phyloP scores from a whole-genome alignment of 92 coral and sea anemone species.

The Pocillopora meandrina region DNA sequence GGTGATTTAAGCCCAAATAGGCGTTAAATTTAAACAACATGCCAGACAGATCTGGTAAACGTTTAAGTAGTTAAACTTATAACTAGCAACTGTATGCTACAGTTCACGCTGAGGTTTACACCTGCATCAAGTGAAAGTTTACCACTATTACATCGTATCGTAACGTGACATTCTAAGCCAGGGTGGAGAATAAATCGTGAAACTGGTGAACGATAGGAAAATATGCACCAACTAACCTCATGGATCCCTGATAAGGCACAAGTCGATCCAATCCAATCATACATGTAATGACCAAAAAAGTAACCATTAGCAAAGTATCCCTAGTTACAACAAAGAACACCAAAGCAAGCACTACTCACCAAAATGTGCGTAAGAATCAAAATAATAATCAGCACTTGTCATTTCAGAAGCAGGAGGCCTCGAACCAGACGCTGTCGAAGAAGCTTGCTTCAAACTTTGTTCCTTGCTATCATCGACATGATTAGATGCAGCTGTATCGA shows the following conservation, averaged over 20 bases:
- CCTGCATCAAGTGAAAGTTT: no score
- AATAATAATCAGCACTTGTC: constrained; percentile 99
- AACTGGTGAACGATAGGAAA: not conserved
- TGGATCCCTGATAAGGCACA: constrained; percentile 27
- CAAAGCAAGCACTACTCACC: constrained; percentile 61
- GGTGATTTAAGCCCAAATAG: no score
- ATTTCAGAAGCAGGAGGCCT: constrained; percentile 74
- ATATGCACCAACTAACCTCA: constrained; percentile 13
- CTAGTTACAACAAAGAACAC: not conserved
- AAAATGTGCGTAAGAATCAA: constrained; percentile 97
- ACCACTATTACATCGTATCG: no score
- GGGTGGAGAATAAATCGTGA: not conserved
- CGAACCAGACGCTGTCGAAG: constrained; percentile 33
- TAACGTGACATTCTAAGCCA: not conserved
- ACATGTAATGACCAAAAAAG: constrained; percentile 1
- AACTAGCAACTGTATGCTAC: no score
- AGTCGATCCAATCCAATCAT: constrained; percentile 2
- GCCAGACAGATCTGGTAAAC: no score
- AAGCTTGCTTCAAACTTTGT: constrained; percentile 35
- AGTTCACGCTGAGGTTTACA: no score
- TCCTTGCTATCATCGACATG: constrained; percentile 42
- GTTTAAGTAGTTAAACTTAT: no score
- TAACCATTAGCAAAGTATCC: constrained; percentile 1
- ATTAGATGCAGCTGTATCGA: constrained; percentile 54
- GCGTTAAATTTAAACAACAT: no score